These are phyloP conservation scores for Promerops cafer DNA, from an alignment of 2,113 vertebrate species.

Conservation along the genomic window DNA sequence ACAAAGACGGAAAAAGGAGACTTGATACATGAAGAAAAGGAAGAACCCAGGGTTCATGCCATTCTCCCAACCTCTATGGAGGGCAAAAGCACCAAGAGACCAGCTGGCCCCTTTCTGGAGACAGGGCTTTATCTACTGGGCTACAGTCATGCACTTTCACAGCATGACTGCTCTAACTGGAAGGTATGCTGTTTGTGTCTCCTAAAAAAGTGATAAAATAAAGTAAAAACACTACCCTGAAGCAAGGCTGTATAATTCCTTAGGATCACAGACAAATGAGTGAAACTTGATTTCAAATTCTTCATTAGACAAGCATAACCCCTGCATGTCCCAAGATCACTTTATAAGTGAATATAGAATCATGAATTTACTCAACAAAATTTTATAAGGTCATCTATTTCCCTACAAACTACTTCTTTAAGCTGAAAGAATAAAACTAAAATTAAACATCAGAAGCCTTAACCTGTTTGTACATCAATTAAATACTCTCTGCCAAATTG, in stretches of 20 bases:
- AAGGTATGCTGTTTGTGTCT: background rate
- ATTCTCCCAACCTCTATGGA: background rate
- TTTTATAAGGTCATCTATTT: background rate
- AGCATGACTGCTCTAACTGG: background rate
- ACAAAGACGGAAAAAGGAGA: background rate
- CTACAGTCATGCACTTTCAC: background rate
- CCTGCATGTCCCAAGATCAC: background rate
- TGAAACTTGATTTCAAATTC: background rate
- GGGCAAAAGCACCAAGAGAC: background rate
- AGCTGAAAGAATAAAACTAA: background rate
- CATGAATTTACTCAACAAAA: background rate
- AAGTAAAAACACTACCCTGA: background rate
- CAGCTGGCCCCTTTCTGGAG: background rate
- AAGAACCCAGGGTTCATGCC: background rate
- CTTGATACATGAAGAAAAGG: background rate
- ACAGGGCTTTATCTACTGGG: background rate
- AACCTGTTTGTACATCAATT: background rate
- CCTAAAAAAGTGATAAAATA: background rate
- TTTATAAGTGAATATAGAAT: background rate
- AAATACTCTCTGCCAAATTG: background rate
- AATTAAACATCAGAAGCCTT: background rate
- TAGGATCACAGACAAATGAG: background rate
- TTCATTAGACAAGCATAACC: background rate
- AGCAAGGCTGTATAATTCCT: background rate
- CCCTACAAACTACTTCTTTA: background rate